A percentile compares a stretch with the other conserved stretches of the same genome.
Conservation (phyloP, 2,888 invertebrate genomes). For the Trissolcus brochymenae region DNA sequence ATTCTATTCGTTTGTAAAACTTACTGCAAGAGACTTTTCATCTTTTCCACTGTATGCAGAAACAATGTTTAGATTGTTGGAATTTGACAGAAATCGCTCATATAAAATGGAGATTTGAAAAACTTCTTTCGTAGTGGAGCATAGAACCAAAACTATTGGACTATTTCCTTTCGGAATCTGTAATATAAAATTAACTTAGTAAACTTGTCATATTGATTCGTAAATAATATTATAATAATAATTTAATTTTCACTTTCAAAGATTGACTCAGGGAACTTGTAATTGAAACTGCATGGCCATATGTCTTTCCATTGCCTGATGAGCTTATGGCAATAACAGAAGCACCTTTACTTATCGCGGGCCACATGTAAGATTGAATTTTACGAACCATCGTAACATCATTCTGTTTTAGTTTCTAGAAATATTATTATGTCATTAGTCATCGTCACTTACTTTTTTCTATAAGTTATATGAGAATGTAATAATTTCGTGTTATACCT, state of each 20-base stretch:
- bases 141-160: conserved; percentile 83
- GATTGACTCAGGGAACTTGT: conserved; percentile 73
- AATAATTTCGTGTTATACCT: conserved; percentile 47
- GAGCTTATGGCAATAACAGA: conserved; percentile 82
- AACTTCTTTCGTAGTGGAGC: conserved; percentile 76
- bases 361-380: conserved; percentile 85
- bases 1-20: conserved; percentile 13
- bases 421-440: not conserved
- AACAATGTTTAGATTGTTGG: conserved; percentile 61
- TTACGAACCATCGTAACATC: conserved; percentile 51
- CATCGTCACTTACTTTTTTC: too few species aligned
- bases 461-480: not conserved
- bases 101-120: conserved; percentile 61
- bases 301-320: conserved; percentile 82
- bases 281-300: conserved; percentile 83
- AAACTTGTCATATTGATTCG: not conserved
- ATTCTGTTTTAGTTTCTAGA: not conserved
- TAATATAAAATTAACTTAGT: not conserved
- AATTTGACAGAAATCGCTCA: conserved; percentile 57
- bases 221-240: not conserved
- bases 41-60: conserved; percentile 67
- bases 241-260: too few species aligned
- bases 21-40: conserved; percentile 67
- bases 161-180: conserved; percentile 75
- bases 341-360: conserved; percentile 81